Base-by-base conservation (phyloP, 2,113 vertebrate species). In the Todiramphus saurophagus region DNA sequence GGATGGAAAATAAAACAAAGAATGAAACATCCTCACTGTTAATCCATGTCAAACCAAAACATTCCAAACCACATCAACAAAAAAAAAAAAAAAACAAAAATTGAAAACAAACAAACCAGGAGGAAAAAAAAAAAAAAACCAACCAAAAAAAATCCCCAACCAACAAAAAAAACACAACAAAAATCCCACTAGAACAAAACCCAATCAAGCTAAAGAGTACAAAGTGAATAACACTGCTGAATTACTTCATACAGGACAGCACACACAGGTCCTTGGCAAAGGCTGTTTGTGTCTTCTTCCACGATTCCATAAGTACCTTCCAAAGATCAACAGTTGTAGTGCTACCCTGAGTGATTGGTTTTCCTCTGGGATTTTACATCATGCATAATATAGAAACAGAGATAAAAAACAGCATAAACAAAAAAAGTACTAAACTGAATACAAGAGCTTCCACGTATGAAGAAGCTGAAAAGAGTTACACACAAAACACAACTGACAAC, bases 291-390 rank as follows among this genome's bases (percentile, higher is more conserved):
- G 18, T 50, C 41, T 76, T 80, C 30, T 72, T 51, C 25, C 23
- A 41, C 0, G 0, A 70, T 44, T 63, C 37, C 24, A 39, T 51
- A 68, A 67, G 64, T n/a, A 62, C 11, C 15, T 85, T 73, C 58
- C 30, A 72, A 78, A 85, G 4, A 72, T 16, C 55, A 64, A 27
- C 27, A 64, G 13, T 27, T 1, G 0, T 35, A 1, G 0, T 30
- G 10, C 30, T 16, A 28, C 27, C 19, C 3, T 15, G 28, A 31
- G 7, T 19, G 35, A 43, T 0, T 66, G 25, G 72, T 67, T 92
- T 92, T 92, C 11, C 27, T 87, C 56, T 82, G 76, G 20, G 14
- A 56, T 68, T 95, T 85, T 25, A 78, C 80, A 59, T 78, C 6
- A 33, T 20, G 3, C 41, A 5, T 63, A 50, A 73, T 83, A 51